Conservation (phyloP, 2,888 invertebrate species). For the Thecocarcelia acutangulata region DNA sequence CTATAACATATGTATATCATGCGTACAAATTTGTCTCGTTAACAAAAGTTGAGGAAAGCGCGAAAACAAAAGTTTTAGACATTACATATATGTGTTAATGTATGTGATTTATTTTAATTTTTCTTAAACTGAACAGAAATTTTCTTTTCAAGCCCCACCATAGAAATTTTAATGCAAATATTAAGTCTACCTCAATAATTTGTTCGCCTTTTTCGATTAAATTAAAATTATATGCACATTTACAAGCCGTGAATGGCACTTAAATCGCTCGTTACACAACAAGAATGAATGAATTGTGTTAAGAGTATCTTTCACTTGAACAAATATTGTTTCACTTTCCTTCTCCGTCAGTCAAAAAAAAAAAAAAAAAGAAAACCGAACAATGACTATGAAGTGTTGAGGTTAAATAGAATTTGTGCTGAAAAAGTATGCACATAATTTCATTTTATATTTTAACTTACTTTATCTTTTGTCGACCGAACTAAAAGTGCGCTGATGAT, state of each 20-base stretch:
- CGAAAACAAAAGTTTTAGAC: too few relatives aligned
- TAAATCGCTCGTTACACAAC: constrained; percentile 30
- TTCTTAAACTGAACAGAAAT: too few relatives aligned
- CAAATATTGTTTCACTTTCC: constrained; percentile 30
- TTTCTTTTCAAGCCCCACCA: too few relatives aligned
- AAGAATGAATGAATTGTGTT: constrained; percentile 33
- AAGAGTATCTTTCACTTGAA: constrained; percentile 35
- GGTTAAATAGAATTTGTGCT: constrained; percentile 60
- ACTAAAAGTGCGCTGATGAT: constrained; percentile 7
- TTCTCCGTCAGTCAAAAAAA: neutral
- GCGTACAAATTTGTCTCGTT: too few relatives aligned
- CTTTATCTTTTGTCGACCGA: constrained; percentile 5
- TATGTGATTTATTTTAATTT: too few relatives aligned
- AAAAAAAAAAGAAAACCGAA: neutral
- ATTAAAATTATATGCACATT: constrained; percentile 17
- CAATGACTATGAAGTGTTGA: constrained; percentile 32
- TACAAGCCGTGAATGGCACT: constrained; percentile 25
- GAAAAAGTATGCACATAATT: constrained; percentile 40
- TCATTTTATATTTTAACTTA: constrained; percentile 37
- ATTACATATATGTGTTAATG: too few relatives aligned
- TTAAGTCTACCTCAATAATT: neutral
- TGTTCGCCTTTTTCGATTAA: neutral
- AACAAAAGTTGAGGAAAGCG: too few relatives aligned
- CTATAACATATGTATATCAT: too few relatives aligned
- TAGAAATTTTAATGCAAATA: too few relatives aligned